These are phyloP conservation scores for Leptestheria dahalacensis DNA, from an alignment of 1,140 invertebrate genomes.

Conservation along the genomic window DNA sequence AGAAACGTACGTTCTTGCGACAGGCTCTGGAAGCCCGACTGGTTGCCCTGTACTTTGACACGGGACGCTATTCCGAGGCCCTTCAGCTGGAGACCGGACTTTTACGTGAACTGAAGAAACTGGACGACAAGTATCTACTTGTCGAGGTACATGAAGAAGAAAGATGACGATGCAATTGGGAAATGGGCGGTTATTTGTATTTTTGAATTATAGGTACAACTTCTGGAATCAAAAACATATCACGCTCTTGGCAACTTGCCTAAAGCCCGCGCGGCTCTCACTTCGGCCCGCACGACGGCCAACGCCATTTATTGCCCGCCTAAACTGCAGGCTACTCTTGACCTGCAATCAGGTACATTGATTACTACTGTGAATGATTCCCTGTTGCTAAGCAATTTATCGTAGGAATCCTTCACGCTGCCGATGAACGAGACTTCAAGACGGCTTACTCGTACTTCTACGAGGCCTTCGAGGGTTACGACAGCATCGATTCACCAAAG, in stretches of 20 bases:
- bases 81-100: slow-evolving; percentile 65
- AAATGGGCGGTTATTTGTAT: neutral
- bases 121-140: slow-evolving; percentile 96
- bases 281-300: slow-evolving; percentile 94
- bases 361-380: too few relatives aligned
- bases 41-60: slow-evolving; percentile 88
- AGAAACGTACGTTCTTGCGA: slow-evolving; percentile 88
- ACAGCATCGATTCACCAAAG: slow-evolving; percentile 82
- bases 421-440: slow-evolving; percentile 98
- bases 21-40: slow-evolving; percentile 88
- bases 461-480: slow-evolving; percentile 98
- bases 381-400: too few relatives aligned
- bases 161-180: neutral
- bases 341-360: slow-evolving; percentile 89
- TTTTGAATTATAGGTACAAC: slow-evolving; percentile 40
- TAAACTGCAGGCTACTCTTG: slow-evolving; percentile 89
- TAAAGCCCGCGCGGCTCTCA: slow-evolving; percentile 90
- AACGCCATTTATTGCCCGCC: slow-evolving; percentile 99
- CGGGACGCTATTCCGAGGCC: slow-evolving; percentile 73
- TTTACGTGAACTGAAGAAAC: slow-evolving; percentile 88
- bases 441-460: slow-evolving; percentile 99
- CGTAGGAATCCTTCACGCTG: slow-evolving; percentile 87
- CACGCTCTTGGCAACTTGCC: slow-evolving; percentile 92
- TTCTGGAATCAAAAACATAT: slow-evolving; percentile 97
- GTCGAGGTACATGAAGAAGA: slow-evolving; percentile 50